A percentile compares a stretch with the other conserved stretches of the same genome.
These are phyloP conservation scores for Macroramphosus scolopax DNA, from an alignment of 2,797 vertebrate genomes.

Conservation along the genomic window DNA sequence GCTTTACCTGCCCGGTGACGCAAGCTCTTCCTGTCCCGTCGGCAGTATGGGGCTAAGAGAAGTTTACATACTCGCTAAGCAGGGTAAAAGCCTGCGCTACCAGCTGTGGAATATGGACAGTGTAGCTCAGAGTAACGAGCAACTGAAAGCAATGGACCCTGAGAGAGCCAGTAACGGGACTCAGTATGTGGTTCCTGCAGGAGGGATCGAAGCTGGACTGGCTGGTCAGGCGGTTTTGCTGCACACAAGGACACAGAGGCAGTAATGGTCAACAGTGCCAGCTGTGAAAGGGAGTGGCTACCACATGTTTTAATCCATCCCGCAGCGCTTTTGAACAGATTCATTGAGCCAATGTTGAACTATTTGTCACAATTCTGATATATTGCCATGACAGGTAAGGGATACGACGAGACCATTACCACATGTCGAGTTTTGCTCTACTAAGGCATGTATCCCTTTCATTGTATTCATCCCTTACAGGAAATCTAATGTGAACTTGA, in stretches of 20 bases:
- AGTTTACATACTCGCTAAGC: slow-evolving; percentile 85
- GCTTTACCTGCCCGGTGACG: slow-evolving; percentile 33
- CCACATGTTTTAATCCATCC: not conserved
- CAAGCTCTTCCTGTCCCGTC: slow-evolving; percentile 29
- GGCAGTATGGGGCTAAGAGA: slow-evolving; percentile 41
- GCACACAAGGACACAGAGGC: slow-evolving; percentile 43
- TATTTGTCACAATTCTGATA: too few relatives aligned
- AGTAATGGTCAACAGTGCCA: not conserved
- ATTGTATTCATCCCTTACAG: too few relatives aligned
- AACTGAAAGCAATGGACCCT: slow-evolving; percentile 84
- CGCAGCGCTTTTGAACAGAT: slow-evolving; percentile 3
- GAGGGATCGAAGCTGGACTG: slow-evolving; percentile 82
- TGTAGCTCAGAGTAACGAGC: slow-evolving; percentile 81
- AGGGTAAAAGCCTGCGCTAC: slow-evolving; percentile 88
- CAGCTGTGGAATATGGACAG: slow-evolving; percentile 84
- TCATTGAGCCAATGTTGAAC: not conserved
- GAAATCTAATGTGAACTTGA: too few relatives aligned
- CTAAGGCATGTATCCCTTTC: not conserved
- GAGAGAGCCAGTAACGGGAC: slow-evolving; percentile 76
- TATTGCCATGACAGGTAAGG: too few relatives aligned
- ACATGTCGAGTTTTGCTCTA: too few relatives aligned
- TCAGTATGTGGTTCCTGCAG: slow-evolving; percentile 81
- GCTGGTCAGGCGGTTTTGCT: slow-evolving; percentile 84
- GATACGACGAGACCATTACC: too few relatives aligned
- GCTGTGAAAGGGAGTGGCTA: too few relatives aligned